Conservation (phyloP, 2,888 invertebrate genomes). For the Agrotis puta region DNA sequence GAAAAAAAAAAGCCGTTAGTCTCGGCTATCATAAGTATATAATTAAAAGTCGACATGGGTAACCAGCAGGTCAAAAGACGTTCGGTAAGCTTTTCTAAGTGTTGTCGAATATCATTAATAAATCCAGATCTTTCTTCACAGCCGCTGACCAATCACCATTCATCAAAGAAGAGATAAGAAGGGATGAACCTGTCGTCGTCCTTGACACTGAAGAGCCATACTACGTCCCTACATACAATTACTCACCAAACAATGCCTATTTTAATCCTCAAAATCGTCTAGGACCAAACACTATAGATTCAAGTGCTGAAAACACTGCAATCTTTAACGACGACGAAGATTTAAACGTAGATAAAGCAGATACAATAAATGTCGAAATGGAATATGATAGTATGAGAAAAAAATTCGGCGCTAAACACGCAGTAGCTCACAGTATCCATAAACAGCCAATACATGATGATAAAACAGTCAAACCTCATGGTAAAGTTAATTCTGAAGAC, state of each 20-base stretch:
- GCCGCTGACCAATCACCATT: conserved; percentile 60
- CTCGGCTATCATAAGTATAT: too few species aligned
- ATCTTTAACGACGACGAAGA: background rate
- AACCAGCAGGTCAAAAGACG: too few species aligned
- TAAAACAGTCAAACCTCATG: background rate
- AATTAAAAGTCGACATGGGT: too few species aligned
- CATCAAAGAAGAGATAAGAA: background rate
- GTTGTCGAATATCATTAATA: too few species aligned
- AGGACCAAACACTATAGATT: conserved; percentile 69
- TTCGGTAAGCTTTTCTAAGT: too few species aligned
- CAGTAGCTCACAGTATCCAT: background rate
- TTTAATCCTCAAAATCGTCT: conserved; percentile 76
- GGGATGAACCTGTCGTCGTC: background rate
- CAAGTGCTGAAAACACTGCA: background rate
- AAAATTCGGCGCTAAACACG: conserved; percentile 25
- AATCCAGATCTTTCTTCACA: conserved; percentile 36
- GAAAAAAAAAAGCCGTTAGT: too few species aligned
- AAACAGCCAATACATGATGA: background rate
- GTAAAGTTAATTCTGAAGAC: conserved; percentile 65
- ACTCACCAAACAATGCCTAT: conserved; percentile 74
- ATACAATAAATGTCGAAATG: conserved; percentile 4
- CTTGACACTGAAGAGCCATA: conserved; percentile 67
- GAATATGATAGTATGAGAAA: conserved; percentile 31
- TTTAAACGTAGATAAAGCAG: background rate
- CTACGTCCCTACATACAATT: conserved; percentile 71